Evolutionary conservation across 2,888 invertebrate genomes (phyloP).

Genomic region (Folsomia manolachei): DNA sequence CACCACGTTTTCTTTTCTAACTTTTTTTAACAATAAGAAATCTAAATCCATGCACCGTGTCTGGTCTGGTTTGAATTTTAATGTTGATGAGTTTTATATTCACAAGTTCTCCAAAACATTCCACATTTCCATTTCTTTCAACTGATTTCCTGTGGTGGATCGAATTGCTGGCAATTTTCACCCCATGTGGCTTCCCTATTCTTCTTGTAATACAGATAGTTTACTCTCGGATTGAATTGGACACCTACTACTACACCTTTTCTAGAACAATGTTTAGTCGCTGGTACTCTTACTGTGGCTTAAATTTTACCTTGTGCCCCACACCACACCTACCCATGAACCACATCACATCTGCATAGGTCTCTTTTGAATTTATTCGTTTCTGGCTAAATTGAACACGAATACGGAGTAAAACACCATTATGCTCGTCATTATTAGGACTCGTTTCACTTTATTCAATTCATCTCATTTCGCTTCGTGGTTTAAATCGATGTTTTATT

Average conservation of each 20-base stretch:
- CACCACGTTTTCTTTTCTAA: background rate
- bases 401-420: background rate
- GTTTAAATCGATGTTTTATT: slow-evolving; percentile 1
- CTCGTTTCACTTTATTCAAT: background rate
- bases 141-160: slow-evolving; percentile 28
- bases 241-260: background rate
- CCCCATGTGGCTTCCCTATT: slow-evolving; percentile 38
- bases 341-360: background rate
- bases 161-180: slow-evolving; percentile 40
- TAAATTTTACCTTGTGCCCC: background rate
- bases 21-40: no score
- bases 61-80: no score
- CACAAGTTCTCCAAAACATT: background rate
- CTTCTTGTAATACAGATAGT: background rate
- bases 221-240: background rate
- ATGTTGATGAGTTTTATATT: background rate
- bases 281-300: no score
- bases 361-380: slow-evolving; percentile 3
- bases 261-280: background rate
- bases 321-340: background rate
- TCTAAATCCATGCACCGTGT: background rate
- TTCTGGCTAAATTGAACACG: background rate
- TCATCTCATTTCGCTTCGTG: slow-evolving; percentile 4
- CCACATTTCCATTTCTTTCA: background rate
- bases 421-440: background rate